Percentiles rank a stretch among this genome's conserved stretches.
These are phyloP conservation scores for Heliopora coerulea DNA, from an alignment of 92 coral and sea anemone genomes.

Conservation along the genomic window DNA sequence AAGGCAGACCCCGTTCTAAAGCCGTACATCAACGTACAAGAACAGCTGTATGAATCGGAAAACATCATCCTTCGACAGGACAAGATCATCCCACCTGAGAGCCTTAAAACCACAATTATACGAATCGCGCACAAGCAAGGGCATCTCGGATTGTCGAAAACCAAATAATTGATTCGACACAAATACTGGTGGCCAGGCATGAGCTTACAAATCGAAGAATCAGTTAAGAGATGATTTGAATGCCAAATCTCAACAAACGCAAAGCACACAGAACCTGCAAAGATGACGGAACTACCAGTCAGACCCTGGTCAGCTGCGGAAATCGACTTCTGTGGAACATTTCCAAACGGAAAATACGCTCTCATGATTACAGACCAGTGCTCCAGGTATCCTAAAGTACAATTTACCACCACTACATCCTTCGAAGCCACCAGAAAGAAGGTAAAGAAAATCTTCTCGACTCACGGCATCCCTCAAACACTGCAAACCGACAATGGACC, in stretches of 20 bases:
- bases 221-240: slow-evolving; percentile 51
- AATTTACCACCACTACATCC: slow-evolving; percentile 43
- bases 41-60: slow-evolving; percentile 52
- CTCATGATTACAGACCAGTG: slow-evolving; percentile 56
- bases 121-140: slow-evolving; percentile 59
- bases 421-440: slow-evolving; percentile 44
- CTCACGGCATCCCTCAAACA: slow-evolving; percentile 43
- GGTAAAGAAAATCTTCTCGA: slow-evolving; percentile 44
- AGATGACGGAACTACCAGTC: slow-evolving; percentile 53
- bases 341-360: slow-evolving; percentile 46
- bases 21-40: slow-evolving; percentile 41
- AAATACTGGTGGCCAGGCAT: slow-evolving; percentile 60
- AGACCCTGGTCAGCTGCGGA: slow-evolving; percentile 53
- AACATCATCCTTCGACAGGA: slow-evolving; percentile 42
- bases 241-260: slow-evolving; percentile 58
- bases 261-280: slow-evolving; percentile 57
- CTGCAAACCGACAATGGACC: slow-evolving; percentile 58
- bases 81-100: slow-evolving; percentile 52
- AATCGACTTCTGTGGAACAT: slow-evolving; percentile 65
- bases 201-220: slow-evolving; percentile 44
- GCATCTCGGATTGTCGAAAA: slow-evolving; percentile 48
- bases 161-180: slow-evolving; percentile 47
- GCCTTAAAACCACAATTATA: slow-evolving; percentile 39
- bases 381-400: slow-evolving; percentile 59
- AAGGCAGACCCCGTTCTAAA: slow-evolving; percentile 40